These are phyloP conservation scores for Parnassius smintheus DNA, from an alignment of 2,888 invertebrate species.

Conservation along the genomic window DNA sequence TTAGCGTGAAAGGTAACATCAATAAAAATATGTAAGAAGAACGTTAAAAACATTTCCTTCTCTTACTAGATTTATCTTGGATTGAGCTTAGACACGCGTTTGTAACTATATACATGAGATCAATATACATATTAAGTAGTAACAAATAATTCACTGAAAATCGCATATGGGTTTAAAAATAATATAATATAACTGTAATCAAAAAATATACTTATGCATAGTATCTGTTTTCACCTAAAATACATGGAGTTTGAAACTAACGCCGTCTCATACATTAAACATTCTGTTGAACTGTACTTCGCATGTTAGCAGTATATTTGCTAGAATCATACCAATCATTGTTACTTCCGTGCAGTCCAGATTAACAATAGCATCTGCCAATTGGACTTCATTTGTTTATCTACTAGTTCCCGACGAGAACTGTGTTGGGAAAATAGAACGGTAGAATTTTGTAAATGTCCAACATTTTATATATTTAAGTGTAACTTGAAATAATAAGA, in stretches of 20 bases:
- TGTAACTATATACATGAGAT: too few relatives aligned
- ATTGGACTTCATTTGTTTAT: slow-evolving; percentile 17
- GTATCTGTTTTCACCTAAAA: not conserved
- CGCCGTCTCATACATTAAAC: slow-evolving; percentile 1
- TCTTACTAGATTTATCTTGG: too few relatives aligned
- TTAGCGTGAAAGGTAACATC: too few relatives aligned
- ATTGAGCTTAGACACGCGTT: too few relatives aligned
- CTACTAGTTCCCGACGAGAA: not conserved
- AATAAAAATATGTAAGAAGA: too few relatives aligned
- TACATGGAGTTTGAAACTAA: slow-evolving; percentile 4
- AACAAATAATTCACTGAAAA: too few relatives aligned
- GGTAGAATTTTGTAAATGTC: not conserved
- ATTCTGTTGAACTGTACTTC: not conserved
- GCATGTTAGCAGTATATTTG: not conserved
- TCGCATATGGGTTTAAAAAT: too few relatives aligned
- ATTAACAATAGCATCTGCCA: slow-evolving; percentile 19
- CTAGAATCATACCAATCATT: slow-evolving; percentile 9
- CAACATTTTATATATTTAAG: not conserved
- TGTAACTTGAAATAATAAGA: not conserved
- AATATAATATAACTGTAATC: too few relatives aligned
- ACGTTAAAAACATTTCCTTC: too few relatives aligned
- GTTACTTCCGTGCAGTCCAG: slow-evolving; percentile 12
- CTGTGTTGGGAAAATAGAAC: not conserved
- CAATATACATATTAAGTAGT: too few relatives aligned
- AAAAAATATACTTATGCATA: too few relatives aligned